Conservation (phyloP, 2,113 vertebrate species). For the Polyodon spathula region DNA sequence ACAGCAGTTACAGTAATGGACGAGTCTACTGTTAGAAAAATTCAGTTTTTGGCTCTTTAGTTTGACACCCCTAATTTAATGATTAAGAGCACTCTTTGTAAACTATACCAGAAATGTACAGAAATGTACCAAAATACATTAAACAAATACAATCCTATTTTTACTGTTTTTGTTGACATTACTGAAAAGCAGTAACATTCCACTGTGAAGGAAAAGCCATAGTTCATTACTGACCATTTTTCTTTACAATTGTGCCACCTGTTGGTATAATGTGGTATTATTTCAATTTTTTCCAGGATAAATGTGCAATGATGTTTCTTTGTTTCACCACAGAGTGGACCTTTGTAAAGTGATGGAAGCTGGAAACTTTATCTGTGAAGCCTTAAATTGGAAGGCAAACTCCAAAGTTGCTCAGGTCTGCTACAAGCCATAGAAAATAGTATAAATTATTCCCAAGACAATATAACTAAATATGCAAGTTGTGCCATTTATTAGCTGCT, state of each 20-base stretch:
- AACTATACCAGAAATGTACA: too few relatives aligned
- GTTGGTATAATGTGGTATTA: constrained; percentile 29
- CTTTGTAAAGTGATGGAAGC: constrained; percentile 74
- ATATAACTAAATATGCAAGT: not conserved
- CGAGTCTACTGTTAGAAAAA: too few relatives aligned
- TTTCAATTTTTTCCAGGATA: not conserved
- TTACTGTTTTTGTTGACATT: too few relatives aligned
- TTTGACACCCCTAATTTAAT: too few relatives aligned
- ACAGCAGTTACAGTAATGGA: too few relatives aligned
- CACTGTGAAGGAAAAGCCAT: too few relatives aligned
- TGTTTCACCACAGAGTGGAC: constrained; percentile 62
- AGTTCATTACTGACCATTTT: constrained; percentile 21
- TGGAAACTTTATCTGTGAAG: constrained; percentile 83
- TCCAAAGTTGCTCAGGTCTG: constrained; percentile 82
- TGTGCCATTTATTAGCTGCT: constrained; percentile 21
- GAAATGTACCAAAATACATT: too few relatives aligned
- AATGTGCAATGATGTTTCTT: constrained; percentile 14
- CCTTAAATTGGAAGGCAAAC: constrained; percentile 73
- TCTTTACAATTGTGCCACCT: constrained; percentile 53
- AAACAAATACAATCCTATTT: too few relatives aligned
- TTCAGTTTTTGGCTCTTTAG: too few relatives aligned
- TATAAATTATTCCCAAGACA: not conserved
- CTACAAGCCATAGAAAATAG: constrained; percentile 31
- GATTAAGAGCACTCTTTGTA: too few relatives aligned
- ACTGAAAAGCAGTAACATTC: too few relatives aligned